Percentiles rank a stretch among this genome's conserved stretches.
Evolutionary conservation across 2,113 vertebrate species (phyloP).

Genomic region (Actenoides hombroni): DNA sequence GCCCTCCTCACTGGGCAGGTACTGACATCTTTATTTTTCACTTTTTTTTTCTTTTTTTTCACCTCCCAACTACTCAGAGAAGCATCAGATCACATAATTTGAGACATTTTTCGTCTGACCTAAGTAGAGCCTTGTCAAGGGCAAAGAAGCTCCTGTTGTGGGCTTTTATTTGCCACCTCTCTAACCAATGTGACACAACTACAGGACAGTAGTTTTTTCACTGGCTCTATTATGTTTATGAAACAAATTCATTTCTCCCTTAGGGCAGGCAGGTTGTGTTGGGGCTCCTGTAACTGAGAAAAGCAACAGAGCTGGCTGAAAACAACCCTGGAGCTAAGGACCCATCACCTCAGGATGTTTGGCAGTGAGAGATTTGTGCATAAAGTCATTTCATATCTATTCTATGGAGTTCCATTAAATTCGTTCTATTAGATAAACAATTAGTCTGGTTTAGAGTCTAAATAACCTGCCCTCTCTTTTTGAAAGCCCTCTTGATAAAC

Average conservation of each 20-base stretch:
- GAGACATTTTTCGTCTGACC: not conserved
- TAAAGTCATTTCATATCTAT: not conserved
- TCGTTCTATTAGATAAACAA: not conserved
- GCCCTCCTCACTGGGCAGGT: not conserved
- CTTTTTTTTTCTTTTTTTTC: not conserved
- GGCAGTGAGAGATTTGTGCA: not conserved
- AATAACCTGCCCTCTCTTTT: not conserved
- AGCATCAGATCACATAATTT: not conserved
- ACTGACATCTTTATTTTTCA: not conserved
- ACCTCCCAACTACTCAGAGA: rapidly evolving
- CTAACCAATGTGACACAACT: not conserved
- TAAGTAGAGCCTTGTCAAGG: not conserved
- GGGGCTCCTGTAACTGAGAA: not conserved
- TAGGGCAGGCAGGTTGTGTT: not conserved
- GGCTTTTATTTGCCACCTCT: not conserved
- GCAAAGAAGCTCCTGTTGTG: not conserved
- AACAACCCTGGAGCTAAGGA: not conserved
- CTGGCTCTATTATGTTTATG: not conserved
- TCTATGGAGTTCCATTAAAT: not conserved
- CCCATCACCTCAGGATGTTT: too few relatives aligned
- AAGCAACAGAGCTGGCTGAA: not conserved
- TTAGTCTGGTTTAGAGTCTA: not conserved
- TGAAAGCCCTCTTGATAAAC: not conserved
- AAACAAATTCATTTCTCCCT: not conserved
- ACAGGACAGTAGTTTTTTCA: not conserved